A percentile compares a stretch with the other conserved stretches of the same genome.
phyloP scores from a whole-genome alignment of 2,888 invertebrate species.

The Invenusta paracnida region DNA sequence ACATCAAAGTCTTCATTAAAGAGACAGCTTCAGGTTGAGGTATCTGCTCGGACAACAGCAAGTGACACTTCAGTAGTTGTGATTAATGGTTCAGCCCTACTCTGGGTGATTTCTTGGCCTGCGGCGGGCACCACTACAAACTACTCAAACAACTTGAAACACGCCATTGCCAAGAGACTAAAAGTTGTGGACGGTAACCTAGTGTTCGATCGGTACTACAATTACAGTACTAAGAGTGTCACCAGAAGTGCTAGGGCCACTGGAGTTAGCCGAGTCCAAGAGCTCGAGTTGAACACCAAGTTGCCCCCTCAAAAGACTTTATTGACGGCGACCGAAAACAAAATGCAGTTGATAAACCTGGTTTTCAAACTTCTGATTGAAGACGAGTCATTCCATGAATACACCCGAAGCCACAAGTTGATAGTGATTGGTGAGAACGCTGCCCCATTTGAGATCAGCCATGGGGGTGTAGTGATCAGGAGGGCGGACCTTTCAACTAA shows the following conservation, averaged over 20 bases:
- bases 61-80: slow-evolving; percentile 19
- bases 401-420: slow-evolving; percentile 28
- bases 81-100: slow-evolving; percentile 30
- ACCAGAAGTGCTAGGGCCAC: slow-evolving; percentile 40
- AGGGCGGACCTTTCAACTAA: slow-evolving; percentile 34
- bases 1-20: slow-evolving; percentile 31
- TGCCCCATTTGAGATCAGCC: slow-evolving; percentile 30
- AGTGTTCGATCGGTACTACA: slow-evolving; percentile 34
- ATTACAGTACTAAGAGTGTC: slow-evolving; percentile 41
- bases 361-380: slow-evolving; percentile 30
- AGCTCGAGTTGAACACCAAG: slow-evolving; percentile 17
- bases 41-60: slow-evolving; percentile 20
- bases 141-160: slow-evolving; percentile 30
- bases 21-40: slow-evolving; percentile 20
- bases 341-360: slow-evolving; percentile 6
- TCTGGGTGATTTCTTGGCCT: slow-evolving; percentile 17
- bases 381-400: not conserved
- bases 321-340: slow-evolving; percentile 27
- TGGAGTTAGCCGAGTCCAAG: slow-evolving; percentile 16
- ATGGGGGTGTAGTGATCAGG: slow-evolving; percentile 34
- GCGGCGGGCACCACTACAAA: slow-evolving; percentile 17
- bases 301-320: slow-evolving; percentile 15
- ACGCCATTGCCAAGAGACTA: not conserved
- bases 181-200: slow-evolving; percentile 12
- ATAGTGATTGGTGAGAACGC: slow-evolving; percentile 9